Evolutionary conservation across 2,113 vertebrate genomes (phyloP).

Genomic region (Datnioides undecimradiatus): DNA sequence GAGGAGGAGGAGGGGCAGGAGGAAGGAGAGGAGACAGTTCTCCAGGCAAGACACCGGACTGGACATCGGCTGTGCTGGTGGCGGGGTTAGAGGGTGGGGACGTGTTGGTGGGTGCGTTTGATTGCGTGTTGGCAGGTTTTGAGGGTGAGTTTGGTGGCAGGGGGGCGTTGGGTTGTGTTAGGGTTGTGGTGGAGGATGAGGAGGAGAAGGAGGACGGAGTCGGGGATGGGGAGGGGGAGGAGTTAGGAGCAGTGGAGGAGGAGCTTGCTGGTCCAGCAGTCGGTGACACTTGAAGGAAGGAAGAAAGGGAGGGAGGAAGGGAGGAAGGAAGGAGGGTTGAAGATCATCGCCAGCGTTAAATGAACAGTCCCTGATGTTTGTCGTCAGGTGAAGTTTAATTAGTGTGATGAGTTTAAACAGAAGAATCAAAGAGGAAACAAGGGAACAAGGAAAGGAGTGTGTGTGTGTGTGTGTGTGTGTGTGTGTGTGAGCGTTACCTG

Average conservation of each 20-base stretch:
- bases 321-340: no score
- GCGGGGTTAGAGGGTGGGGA: slow-evolving; percentile 66
- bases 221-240: slow-evolving; percentile 72
- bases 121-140: slow-evolving; percentile 27
- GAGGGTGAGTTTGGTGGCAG: slow-evolving; percentile 38
- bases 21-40: slow-evolving; percentile 84
- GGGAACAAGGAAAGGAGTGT: no score
- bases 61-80: slow-evolving; percentile 79
- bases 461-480: slow-evolving; percentile 66
- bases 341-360: no score
- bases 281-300: slow-evolving; percentile 85
- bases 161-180: slow-evolving; percentile 63
- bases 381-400: no score
- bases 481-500: slow-evolving; percentile 88
- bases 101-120: slow-evolving; percentile 16
- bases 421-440: no score
- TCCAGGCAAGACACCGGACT: slow-evolving; percentile 84
- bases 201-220: slow-evolving; percentile 72
- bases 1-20: slow-evolving; percentile 48
- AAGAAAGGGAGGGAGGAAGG: background rate
- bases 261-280: slow-evolving; percentile 75
- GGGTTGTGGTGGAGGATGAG: slow-evolving; percentile 72
- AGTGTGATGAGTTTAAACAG: no score
- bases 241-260: slow-evolving; percentile 77
- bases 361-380: no score